Conservation (phyloP, 2,888 invertebrate species). For the Drosophila affinis region DNA sequence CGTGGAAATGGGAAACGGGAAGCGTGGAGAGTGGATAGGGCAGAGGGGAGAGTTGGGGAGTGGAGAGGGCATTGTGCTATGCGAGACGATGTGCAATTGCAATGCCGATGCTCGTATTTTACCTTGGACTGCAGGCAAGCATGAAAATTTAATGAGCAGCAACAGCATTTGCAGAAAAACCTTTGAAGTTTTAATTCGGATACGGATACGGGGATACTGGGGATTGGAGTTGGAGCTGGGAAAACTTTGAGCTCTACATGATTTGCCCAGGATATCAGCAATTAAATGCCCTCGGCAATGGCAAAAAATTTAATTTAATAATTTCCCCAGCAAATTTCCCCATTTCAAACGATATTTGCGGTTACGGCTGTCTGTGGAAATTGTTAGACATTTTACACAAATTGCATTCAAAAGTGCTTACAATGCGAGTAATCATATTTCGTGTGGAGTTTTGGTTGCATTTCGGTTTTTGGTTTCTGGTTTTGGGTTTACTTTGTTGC, state of each 20-base stretch:
- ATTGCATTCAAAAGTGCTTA: slow-evolving; percentile 27
- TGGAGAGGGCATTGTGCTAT: slow-evolving; percentile 32
- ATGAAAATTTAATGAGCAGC: slow-evolving; percentile 73
- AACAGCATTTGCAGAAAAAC: slow-evolving; percentile 2
- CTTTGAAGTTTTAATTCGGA: slow-evolving; percentile 35
- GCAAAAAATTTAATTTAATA: slow-evolving; percentile 46
- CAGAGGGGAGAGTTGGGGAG: neutral
- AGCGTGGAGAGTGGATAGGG: neutral
- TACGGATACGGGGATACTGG: neutral
- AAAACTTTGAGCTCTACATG: slow-evolving; percentile 20
- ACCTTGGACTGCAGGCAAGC: slow-evolving; percentile 67
- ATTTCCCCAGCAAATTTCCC: slow-evolving; percentile 42
- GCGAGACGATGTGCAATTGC: slow-evolving; percentile 37
- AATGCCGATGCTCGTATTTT: slow-evolving; percentile 49
- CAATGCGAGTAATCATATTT: neutral
- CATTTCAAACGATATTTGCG: slow-evolving; percentile 55
- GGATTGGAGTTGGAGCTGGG: too few species aligned
- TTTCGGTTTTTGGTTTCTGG: slow-evolving; percentile 22
- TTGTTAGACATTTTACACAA: slow-evolving; percentile 35
- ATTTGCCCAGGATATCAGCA: slow-evolving; percentile 16
- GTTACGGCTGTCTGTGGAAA: slow-evolving; percentile 49
- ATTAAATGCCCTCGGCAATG: slow-evolving; percentile 9
- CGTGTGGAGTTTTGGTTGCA: slow-evolving; percentile 12
- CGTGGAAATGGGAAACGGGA: slow-evolving; percentile 18
- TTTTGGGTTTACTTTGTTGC: slow-evolving; percentile 44